These are phyloP conservation scores for Rhinella marina DNA, from an alignment of 2,797 vertebrate species.

Conservation along the genomic window DNA sequence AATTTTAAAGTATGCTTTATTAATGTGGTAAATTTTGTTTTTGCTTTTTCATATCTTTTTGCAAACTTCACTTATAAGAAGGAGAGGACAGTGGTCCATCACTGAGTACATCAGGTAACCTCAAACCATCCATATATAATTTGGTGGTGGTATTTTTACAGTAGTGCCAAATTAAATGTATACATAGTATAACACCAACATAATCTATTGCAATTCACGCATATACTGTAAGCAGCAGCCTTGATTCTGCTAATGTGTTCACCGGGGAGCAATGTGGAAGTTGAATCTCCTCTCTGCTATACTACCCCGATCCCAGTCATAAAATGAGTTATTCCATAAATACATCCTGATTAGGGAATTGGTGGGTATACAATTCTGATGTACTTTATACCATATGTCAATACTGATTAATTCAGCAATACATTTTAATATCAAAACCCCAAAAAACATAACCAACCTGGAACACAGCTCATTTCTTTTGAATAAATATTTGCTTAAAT, in stretches of 20 bases:
- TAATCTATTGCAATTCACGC: background rate
- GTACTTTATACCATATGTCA: too few species aligned
- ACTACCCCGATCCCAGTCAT: background rate
- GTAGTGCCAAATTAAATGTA: background rate
- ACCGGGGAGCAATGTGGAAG: background rate
- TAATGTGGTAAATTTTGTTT: conserved; percentile 25
- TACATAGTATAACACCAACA: background rate
- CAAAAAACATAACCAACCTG: too few species aligned
- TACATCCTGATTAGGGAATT: background rate
- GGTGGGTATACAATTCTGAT: background rate
- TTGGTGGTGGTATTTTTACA: conserved; percentile 44
- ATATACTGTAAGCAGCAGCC: background rate
- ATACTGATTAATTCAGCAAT: background rate
- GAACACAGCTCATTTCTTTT: too few species aligned
- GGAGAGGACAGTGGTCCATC: conserved; percentile 15
- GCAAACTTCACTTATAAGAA: conserved; percentile 24
- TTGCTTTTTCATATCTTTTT: conserved; percentile 35
- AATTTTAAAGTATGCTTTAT: background rate
- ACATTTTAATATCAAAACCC: background rate
- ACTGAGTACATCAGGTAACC: conserved; percentile 49
- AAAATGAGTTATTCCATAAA: background rate
- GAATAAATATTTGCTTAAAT: too few species aligned
- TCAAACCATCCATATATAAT: conserved; percentile 3
- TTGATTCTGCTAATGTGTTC: background rate
- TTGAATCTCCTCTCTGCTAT: background rate